These are phyloP conservation scores for Pristiophorus japonicus DNA, from an alignment of 2,113 vertebrate genomes.

Conservation along the genomic window DNA sequence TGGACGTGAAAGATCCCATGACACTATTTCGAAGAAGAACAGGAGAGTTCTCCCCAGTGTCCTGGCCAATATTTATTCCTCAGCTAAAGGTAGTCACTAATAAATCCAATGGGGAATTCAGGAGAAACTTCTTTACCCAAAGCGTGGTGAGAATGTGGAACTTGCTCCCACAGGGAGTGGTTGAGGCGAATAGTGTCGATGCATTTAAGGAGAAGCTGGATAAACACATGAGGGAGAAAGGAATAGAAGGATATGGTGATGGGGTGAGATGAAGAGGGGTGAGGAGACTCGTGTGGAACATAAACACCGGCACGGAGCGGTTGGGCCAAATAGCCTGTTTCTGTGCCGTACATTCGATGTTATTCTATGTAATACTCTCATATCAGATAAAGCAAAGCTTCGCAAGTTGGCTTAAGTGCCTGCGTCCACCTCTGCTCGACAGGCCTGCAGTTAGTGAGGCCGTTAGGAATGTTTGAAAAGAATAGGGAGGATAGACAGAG, in stretches of 20 bases:
- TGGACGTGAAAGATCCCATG: not conserved
- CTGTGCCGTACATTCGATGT: not conserved
- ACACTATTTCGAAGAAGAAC: not conserved
- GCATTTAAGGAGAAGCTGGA: not conserved
- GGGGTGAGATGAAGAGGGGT: not conserved
- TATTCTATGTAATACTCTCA: not conserved
- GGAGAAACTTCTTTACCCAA: not conserved
- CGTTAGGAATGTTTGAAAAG: not conserved
- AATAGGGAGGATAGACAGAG: not conserved
- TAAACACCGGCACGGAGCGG: not conserved
- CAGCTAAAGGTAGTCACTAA: not conserved
- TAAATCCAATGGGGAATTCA: not conserved
- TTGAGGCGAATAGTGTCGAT: not conserved
- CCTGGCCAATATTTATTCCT: not conserved
- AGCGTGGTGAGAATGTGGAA: not conserved
- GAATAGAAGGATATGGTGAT: not conserved
- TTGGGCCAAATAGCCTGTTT: not conserved
- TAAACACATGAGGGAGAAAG: not conserved
- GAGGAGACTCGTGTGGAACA: not conserved
- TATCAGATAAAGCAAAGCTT: not conserved
- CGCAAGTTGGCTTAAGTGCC: not conserved
- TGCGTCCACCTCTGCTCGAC: too few species aligned
- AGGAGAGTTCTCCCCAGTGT: not conserved
- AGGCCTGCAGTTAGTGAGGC: not conserved
- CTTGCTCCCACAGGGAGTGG: not conserved